Conservation (phyloP, 2,797 vertebrate species). For the Hoplostethus mediterraneus region DNA sequence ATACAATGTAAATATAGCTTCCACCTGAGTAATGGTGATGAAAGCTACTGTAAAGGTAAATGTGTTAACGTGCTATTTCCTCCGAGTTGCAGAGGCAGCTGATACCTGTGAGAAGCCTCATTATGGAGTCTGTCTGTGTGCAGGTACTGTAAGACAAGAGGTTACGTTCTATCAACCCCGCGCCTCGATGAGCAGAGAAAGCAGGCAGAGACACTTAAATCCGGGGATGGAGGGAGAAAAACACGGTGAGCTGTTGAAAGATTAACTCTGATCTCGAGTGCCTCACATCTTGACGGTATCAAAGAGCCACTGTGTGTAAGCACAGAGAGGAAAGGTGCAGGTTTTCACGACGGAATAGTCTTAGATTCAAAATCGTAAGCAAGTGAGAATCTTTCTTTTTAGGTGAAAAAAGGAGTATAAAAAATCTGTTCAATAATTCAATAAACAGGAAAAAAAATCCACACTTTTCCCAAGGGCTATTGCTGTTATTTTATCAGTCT, state of each 20-base stretch:
- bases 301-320: neutral
- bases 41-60: neutral
- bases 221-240: neutral
- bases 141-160: constrained; percentile 22
- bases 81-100: neutral
- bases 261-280: neutral
- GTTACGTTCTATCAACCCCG: constrained; percentile 8
- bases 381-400: no score
- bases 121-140: constrained; percentile 11
- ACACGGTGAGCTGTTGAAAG: neutral
- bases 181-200: constrained; percentile 14
- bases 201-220: neutral
- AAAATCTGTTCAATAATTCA: no score
- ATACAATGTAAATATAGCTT: neutral
- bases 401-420: no score
- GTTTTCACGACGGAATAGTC: neutral
- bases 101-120: neutral
- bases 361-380: neutral
- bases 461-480: no score
- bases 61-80: neutral
- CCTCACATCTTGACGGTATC: neutral
- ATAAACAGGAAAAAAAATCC: no score
- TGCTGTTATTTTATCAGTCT: no score
- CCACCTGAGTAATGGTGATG: neutral
- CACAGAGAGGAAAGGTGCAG: neutral